Evolutionary conservation across 1,140 invertebrate genomes (phyloP).

Genomic region (Lepidotrigona ventralis): DNA sequence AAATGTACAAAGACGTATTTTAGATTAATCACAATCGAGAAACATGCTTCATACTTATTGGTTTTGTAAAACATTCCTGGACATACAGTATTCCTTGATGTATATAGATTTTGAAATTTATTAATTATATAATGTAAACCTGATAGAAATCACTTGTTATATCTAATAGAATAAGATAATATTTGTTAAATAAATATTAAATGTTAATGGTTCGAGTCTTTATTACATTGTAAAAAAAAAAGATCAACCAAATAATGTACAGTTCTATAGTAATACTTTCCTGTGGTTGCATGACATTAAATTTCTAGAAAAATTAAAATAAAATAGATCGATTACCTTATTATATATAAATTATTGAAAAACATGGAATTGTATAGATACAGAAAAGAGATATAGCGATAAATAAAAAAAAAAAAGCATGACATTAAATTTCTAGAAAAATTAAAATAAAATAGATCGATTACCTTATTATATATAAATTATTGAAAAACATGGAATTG

Average conservation of each 20-base stretch:
- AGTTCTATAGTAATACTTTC: slow-evolving; percentile 15
- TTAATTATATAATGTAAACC: slow-evolving; percentile 26
- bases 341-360: slow-evolving; percentile 14
- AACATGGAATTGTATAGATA: slow-evolving; percentile 37
- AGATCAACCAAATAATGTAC: slow-evolving; percentile 32
- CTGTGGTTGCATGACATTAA: slow-evolving; percentile 15
- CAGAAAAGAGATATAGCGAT: not conserved
- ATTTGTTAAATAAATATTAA: slow-evolving; percentile 62
- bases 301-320: not conserved
- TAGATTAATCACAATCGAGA: slow-evolving; percentile 25
- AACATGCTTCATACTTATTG: slow-evolving; percentile 39
- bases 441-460: not conserved
- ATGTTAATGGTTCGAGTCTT: slow-evolving; percentile 60
- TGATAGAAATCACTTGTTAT: slow-evolving; percentile 54
- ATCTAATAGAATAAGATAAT: slow-evolving; percentile 53
- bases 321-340: slow-evolving; percentile 1
- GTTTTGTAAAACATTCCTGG: slow-evolving; percentile 56
- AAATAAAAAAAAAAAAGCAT: slow-evolving; percentile 7
- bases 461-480: not conserved
- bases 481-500: slow-evolving; percentile 36
- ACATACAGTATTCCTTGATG: slow-evolving; percentile 53
- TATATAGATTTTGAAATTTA: slow-evolving; percentile 50
- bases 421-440: slow-evolving; percentile 8
- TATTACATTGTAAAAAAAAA: slow-evolving; percentile 44
- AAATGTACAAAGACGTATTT: slow-evolving; percentile 42